Percentiles rank a stretch among this genome's conserved stretches.
phyloP scores from a whole-genome alignment of 1,140 invertebrate species.

The Meloidogyne floridensis region DNA sequence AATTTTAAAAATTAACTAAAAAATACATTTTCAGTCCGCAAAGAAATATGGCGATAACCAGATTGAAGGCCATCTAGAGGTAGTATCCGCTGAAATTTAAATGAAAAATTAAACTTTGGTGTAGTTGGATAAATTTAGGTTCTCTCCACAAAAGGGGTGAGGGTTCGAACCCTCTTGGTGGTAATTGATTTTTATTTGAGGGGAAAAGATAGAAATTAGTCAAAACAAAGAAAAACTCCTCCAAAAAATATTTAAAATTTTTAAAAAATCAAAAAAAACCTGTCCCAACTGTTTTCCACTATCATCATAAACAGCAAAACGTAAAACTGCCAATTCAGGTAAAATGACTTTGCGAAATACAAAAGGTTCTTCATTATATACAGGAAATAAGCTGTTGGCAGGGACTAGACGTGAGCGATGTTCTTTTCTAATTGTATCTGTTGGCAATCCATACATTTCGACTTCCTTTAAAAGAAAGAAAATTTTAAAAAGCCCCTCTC shows the following conservation, averaged over 20 bases:
- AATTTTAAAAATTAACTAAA: neutral
- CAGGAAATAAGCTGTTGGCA: constrained; percentile 92
- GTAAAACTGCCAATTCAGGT: constrained; percentile 91
- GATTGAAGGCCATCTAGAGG: constrained; percentile 95
- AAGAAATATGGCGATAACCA: constrained; percentile 91
- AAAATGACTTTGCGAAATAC: constrained; percentile 96
- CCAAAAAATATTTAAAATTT: neutral
- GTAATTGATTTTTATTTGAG: neutral
- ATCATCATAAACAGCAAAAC: constrained; percentile 98
- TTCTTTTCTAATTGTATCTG: constrained; percentile 97
- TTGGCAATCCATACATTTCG: constrained; percentile 73
- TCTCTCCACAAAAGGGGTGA: neutral
- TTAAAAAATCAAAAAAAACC: constrained; percentile 18
- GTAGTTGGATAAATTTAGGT: too few species aligned
- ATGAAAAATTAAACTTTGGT: neutral
- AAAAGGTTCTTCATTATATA: constrained; percentile 86
- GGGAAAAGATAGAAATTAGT: neutral
- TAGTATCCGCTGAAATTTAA: constrained; percentile 75
- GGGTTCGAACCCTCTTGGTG: neutral
- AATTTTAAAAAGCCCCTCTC: constrained; percentile 85
- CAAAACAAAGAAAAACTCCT: neutral
- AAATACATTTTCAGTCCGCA: constrained; percentile 78
- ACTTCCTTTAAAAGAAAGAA: neutral
- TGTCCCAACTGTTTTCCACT: constrained; percentile 94
- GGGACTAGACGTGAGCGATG: constrained; percentile 93